Evolutionary conservation across 2,113 vertebrate genomes (phyloP).

Genomic region (Eurystomus gularis): DNA sequence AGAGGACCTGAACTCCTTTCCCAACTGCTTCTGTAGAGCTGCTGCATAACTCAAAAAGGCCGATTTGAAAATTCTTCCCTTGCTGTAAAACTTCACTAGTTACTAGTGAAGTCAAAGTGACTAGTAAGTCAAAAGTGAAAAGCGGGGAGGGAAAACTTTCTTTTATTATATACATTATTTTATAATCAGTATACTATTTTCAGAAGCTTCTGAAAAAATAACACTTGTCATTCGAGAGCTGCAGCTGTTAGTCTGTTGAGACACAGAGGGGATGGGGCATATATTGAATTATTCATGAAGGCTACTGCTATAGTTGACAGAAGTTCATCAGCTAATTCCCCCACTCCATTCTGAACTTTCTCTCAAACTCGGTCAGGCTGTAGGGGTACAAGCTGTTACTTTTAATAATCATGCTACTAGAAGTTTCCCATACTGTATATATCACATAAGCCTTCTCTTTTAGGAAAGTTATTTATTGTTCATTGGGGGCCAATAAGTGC

Average conservation of each 20-base stretch:
- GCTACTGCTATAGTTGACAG: conserved; percentile 42
- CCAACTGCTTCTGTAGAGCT: neutral
- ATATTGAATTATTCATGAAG: conserved; percentile 61
- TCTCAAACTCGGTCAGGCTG: neutral
- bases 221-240: conserved; percentile 56
- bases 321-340: conserved; percentile 61
- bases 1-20: neutral
- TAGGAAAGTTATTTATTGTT: neutral
- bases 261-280: conserved; percentile 19
- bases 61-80: neutral
- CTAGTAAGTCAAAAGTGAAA: neutral
- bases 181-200: conserved; percentile 48
- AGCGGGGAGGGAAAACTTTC: neutral
- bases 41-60: neutral
- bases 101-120: no score
- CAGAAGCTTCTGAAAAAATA: conserved; percentile 29
- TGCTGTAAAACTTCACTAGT: neutral
- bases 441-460: neutral
- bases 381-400: conserved; percentile 34
- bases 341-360: conserved; percentile 35
- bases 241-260: conserved; percentile 61
- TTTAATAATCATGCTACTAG: neutral
- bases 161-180: conserved; percentile 42
- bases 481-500: neutral
- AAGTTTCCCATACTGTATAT: neutral